Evolutionary conservation across 2,797 vertebrate genomes (phyloP).

Genomic region (Sebastiscus albofasciatus): DNA sequence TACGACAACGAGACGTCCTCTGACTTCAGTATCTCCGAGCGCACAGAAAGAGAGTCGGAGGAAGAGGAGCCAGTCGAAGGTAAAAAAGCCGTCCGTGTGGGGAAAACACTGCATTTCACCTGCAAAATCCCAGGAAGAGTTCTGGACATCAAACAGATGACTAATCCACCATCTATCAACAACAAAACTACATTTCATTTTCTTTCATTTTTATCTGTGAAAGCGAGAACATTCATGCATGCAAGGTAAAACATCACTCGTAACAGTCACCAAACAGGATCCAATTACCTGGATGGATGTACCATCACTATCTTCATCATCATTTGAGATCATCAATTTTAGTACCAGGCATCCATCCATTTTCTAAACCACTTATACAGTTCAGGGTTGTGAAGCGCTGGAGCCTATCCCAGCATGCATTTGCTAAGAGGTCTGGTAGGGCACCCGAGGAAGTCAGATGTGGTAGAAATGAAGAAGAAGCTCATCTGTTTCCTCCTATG

Average conservation of each 20-base stretch:
- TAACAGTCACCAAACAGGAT: not conserved
- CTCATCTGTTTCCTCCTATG: not conserved
- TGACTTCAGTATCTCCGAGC: slow-evolving; percentile 95
- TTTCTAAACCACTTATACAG: not conserved
- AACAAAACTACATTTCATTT: slow-evolving; percentile 24
- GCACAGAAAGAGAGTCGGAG: slow-evolving; percentile 86
- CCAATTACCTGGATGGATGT: not conserved
- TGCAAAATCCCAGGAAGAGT: slow-evolving; percentile 25
- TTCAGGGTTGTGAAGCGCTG: not conserved
- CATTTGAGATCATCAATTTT: not conserved
- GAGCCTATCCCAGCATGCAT: not conserved
- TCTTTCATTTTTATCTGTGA: slow-evolving; percentile 16
- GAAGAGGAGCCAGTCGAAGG: slow-evolving; percentile 88
- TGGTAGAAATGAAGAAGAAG: not conserved
- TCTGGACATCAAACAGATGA: slow-evolving; percentile 34
- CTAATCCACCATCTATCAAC: slow-evolving; percentile 51
- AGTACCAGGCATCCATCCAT: not conserved
- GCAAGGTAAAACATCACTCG: not conserved
- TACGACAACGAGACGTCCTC: slow-evolving; percentile 95
- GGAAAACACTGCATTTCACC: slow-evolving; percentile 14
- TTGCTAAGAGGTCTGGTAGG: not conserved
- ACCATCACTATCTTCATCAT: slow-evolving; percentile 13
- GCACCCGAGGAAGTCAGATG: no score
- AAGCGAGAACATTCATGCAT: slow-evolving; percentile 5
- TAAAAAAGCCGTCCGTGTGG: slow-evolving; percentile 77